Evolutionary conservation across 2,888 invertebrate species (phyloP), one percentile per base, ranked within the genome.

Genomic region (Drosophila engyochracea): DNA sequence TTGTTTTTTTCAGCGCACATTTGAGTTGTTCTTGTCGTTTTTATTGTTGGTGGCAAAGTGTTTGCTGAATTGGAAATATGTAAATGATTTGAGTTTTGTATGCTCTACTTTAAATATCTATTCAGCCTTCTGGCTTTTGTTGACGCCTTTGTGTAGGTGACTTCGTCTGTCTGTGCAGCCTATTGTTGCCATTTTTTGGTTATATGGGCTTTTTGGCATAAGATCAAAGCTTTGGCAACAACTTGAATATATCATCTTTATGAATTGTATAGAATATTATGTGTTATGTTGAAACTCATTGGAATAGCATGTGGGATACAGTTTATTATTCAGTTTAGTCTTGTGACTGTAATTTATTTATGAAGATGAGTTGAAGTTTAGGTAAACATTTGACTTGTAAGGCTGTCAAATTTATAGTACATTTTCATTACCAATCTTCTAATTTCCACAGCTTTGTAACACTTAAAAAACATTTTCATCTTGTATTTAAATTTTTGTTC

Each of bases 31-130:
- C 10, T 25, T 12, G 51, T 55, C 12, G 65, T 55, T 47, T 30
- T 58, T 54, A 54, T 60, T 63, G 39, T 41, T 55, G 44, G 39
- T 33, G 35, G 39, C 57, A 75, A 75, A 73, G 70, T 73, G 84
- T 76, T 72, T 71, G 76, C 76, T 71, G 85, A 86, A 85, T 80
- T 70, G 87, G 62, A 88, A 89, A 89, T 89, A 87, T 87, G 88
- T 74, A 87, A 89, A 87, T 89, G 49, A 75, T 75, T 83, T 67
- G 31, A 59, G 57, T 44, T 74, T 69, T 63, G 54, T 58, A 30
- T 57, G 76, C 67, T 76, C 63, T 52, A 70, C 66, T 70, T 70
- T 67, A 51, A 67, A 73, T 68, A 52, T 53, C 37, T 39, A 22
- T 58, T 81, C 30, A 59, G 58, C 44, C 35, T 66, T 60, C 55